Conservation (phyloP, 35 echinoderm and acorn worm genomes). For the Eucidaris tribuloides region DNA sequence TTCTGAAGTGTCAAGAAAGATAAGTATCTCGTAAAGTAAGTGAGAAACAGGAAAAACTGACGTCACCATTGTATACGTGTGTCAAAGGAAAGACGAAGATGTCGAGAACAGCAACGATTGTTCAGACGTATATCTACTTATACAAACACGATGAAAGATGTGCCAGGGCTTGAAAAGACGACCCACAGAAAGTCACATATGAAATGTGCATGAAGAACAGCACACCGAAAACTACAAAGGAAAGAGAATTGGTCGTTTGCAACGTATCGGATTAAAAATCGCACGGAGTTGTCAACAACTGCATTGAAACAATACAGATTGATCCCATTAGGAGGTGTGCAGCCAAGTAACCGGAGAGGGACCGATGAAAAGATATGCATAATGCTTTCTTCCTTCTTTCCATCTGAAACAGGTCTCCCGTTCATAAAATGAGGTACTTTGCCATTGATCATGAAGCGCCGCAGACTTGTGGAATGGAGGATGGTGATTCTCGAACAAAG, state of each 20-base stretch:
- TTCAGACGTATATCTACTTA: background rate
- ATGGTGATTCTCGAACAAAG: slow-evolving; percentile 14
- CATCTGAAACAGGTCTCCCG: slow-evolving; percentile 61
- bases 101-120: background rate
- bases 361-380: slow-evolving; percentile 12
- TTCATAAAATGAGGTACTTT: slow-evolving; percentile 83
- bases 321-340: slow-evolving; percentile 43
- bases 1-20: slow-evolving; percentile 24
- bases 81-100: background rate
- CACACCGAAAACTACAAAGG: background rate
- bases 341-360: background rate
- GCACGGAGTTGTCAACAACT: background rate
- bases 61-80: background rate
- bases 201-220: background rate
- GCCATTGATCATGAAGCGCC: slow-evolving; percentile 54
- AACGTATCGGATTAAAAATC: slow-evolving; percentile 2
- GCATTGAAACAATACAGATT: background rate
- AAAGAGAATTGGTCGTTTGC: slow-evolving; percentile 32
- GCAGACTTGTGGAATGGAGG: slow-evolving; percentile 41
- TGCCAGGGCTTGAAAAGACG: background rate
- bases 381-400: slow-evolving; percentile 78
- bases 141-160: background rate
- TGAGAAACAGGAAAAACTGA: background rate
- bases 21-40: slow-evolving; percentile 15
- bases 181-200: background rate